These are phyloP conservation scores for Phacellophora camtschatica DNA, from an alignment of 30 jellyfish, hydroid and myxozoan species.

Conservation along the genomic window DNA sequence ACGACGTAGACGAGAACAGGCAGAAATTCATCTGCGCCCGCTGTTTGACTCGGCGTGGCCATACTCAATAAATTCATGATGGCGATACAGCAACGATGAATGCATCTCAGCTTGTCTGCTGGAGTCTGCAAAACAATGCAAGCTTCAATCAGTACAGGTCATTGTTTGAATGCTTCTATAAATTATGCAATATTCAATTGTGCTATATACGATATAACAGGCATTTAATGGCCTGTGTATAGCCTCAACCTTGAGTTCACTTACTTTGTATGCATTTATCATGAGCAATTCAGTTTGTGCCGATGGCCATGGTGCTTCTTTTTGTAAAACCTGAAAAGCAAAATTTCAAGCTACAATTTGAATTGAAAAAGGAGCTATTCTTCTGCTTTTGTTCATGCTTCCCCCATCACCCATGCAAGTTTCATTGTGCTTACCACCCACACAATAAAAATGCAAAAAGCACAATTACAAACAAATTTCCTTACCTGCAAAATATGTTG, in stretches of 20 bases:
- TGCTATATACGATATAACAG: too few species aligned
- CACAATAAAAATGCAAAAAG: too few species aligned
- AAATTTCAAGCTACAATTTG: too few species aligned
- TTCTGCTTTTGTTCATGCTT: too few species aligned
- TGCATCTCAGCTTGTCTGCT: slow-evolving; percentile 91
- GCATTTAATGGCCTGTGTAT: neutral
- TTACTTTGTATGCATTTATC: slow-evolving; percentile 98
- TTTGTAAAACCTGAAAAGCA: slow-evolving; percentile 94
- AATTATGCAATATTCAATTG: too few species aligned
- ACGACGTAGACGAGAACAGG: slow-evolving; percentile 98
- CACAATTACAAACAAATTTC: too few species aligned
- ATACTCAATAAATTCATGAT: slow-evolving; percentile 97
- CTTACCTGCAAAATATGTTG: too few species aligned
- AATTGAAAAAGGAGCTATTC: too few species aligned
- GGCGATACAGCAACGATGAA: slow-evolving; percentile 97
- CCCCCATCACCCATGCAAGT: too few species aligned
- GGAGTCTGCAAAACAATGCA: slow-evolving; percentile 86
- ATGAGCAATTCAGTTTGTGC: slow-evolving; percentile 98
- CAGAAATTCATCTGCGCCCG: slow-evolving; percentile 99
- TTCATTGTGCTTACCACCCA: too few species aligned
- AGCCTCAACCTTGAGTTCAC: neutral
- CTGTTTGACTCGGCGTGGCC: slow-evolving; percentile 94
- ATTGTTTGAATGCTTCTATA: too few species aligned
- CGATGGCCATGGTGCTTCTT: slow-evolving; percentile 99
- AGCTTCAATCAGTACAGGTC: neutral